Percentiles rank a stretch among this genome's conserved stretches.
Evolutionary conservation across 2,113 vertebrate genomes (phyloP).

Genomic region (Meriones unguiculatus): DNA sequence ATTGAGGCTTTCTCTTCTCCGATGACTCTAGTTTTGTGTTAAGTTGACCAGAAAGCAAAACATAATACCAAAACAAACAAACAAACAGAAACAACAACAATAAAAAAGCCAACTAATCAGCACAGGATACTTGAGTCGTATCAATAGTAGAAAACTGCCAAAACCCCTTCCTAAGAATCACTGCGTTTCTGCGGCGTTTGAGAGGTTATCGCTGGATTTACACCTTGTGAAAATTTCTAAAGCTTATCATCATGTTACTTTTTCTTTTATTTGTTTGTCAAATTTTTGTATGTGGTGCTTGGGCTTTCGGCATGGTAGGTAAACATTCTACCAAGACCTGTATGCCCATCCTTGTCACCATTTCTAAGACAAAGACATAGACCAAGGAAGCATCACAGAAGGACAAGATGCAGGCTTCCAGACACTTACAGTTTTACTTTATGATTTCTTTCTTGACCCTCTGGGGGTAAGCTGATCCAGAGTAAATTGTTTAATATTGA

Average conservation of each 20-base stretch:
- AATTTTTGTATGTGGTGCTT: background rate
- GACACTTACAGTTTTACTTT: background rate
- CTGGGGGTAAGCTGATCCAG: background rate
- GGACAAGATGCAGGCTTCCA: background rate
- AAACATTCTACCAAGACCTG: background rate
- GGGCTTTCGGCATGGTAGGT: background rate
- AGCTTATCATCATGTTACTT: background rate
- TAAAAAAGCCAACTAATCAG: background rate
- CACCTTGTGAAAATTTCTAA: background rate
- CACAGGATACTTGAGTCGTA: background rate
- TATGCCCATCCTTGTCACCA: background rate
- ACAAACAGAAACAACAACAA: no score
- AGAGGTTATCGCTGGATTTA: background rate
- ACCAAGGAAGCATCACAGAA: background rate
- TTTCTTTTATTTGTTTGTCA: background rate
- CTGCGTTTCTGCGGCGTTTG: background rate
- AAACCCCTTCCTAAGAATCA: background rate
- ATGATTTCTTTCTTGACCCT: background rate
- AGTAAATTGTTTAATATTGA: background rate
- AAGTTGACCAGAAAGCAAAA: no score
- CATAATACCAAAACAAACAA: no score
- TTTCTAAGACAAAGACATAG: background rate
- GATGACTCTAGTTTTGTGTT: no score
- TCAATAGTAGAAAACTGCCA: background rate
- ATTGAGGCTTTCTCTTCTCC: no score